Evolutionary conservation across 2,888 invertebrate species (phyloP).

Genomic region (Rambutsinella grinnellia): DNA sequence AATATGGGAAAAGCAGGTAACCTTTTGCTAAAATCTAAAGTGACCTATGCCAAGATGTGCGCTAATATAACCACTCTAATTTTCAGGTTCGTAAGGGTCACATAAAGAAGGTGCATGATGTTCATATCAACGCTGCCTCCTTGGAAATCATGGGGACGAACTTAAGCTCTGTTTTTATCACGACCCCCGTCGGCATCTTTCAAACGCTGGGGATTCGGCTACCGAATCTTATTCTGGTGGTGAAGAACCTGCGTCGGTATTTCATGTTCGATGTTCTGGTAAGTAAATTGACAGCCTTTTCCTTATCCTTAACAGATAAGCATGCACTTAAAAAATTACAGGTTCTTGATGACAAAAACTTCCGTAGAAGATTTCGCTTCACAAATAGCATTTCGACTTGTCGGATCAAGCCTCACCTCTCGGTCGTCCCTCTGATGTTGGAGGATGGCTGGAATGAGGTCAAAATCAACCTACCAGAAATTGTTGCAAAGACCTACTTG

Average conservation of each 20-base stretch:
- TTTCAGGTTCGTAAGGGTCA: slow-evolving; percentile 59
- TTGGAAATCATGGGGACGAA: slow-evolving; percentile 61
- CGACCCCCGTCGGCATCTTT: slow-evolving; percentile 58
- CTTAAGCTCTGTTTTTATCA: slow-evolving; percentile 60
- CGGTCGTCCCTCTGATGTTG: slow-evolving; percentile 41
- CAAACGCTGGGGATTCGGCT: slow-evolving; percentile 58
- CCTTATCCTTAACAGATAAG: not conserved
- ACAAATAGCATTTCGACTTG: slow-evolving; percentile 51
- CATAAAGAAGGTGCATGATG: slow-evolving; percentile 61
- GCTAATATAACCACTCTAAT: too few species aligned
- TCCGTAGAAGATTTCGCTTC: slow-evolving; percentile 39
- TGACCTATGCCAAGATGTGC: not conserved
- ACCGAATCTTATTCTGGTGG: slow-evolving; percentile 40
- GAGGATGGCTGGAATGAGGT: slow-evolving; percentile 57
- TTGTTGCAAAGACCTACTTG: slow-evolving; percentile 26
- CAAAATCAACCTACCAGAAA: slow-evolving; percentile 44
- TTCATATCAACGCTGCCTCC: slow-evolving; percentile 56
- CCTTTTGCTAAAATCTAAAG: not conserved
- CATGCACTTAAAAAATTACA: not conserved
- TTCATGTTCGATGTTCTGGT: slow-evolving; percentile 57
- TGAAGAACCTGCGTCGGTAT: slow-evolving; percentile 49
- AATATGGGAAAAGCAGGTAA: slow-evolving; percentile 65
- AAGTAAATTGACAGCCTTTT: not conserved
- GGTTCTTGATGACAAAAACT: slow-evolving; percentile 49
- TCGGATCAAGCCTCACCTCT: slow-evolving; percentile 42